These are phyloP conservation scores for Crenichthys baileyi DNA, from an alignment of 2,797 vertebrate genomes.

Conservation along the genomic window DNA sequence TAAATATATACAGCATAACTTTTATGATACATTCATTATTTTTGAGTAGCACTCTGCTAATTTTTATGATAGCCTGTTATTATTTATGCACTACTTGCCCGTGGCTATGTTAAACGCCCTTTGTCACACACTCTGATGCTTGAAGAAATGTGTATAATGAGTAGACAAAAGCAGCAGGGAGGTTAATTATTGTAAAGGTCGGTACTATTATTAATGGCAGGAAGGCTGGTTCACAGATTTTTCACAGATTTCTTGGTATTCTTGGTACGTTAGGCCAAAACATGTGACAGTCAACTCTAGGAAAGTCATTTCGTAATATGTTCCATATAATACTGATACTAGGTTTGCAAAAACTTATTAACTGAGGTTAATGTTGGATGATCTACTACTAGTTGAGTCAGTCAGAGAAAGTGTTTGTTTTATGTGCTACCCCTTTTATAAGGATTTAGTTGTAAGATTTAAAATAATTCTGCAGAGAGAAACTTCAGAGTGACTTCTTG, in stretches of 20 bases:
- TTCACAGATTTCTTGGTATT: conserved; percentile 24
- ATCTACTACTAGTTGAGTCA: neutral
- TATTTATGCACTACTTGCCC: conserved; percentile 3
- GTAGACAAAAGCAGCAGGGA: conserved; percentile 6
- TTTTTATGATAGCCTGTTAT: neutral
- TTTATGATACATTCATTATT: neutral
- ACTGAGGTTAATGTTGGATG: conserved; percentile 1
- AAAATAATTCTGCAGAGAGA: no score
- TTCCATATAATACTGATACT: neutral
- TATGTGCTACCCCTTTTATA: neutral
- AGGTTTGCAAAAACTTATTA: conserved; percentile 13
- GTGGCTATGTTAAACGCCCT: neutral
- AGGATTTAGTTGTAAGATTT: no score
- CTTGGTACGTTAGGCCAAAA: conserved; percentile 11
- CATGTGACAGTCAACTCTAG: neutral
- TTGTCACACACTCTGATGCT: neutral
- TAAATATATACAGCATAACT: neutral
- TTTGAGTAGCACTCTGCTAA: neutral
- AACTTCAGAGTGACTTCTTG: no score
- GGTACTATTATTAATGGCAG: conserved; percentile 3
- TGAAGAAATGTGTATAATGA: conserved; percentile 11
- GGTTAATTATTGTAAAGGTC: conserved; percentile 42
- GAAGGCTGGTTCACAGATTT: neutral
- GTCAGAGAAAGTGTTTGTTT: neutral
- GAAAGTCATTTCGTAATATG: neutral